Conservation (phyloP, 2,113 vertebrate species). For the Rhegmatorhina hoffmannsi region DNA sequence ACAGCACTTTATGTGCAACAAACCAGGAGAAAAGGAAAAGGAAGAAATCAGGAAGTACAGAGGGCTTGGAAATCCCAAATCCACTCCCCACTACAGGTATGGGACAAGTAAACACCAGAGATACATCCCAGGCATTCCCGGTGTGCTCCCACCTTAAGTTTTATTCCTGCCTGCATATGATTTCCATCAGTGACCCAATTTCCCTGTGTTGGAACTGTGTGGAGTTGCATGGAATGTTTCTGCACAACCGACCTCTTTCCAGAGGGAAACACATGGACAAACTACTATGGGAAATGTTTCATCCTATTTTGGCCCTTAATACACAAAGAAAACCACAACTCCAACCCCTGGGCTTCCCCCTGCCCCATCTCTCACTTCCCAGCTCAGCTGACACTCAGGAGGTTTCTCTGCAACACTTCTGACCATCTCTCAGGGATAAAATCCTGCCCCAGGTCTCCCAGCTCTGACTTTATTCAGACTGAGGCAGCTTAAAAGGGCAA, state of each 20-base stretch:
- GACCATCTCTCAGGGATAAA: background rate
- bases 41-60: background rate
- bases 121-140: accelerated
- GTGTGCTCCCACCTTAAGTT: background rate
- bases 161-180: background rate
- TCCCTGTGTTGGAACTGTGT: background rate
- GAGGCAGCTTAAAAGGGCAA: background rate
- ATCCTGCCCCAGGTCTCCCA: background rate
- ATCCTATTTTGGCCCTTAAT: background rate
- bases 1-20: background rate
- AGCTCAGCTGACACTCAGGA: accelerated
- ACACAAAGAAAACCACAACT: background rate
- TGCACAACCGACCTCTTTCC: background rate
- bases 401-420: background rate
- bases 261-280: background rate
- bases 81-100: accelerated
- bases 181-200: background rate
- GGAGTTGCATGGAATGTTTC: background rate
- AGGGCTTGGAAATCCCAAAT: background rate
- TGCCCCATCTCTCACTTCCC: background rate
- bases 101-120: background rate
- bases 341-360: accelerated
- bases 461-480: background rate
- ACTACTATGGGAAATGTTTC: background rate
- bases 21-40: background rate